Percentiles rank a stretch among this genome's conserved stretches.
These are phyloP conservation scores for Petrocephalus zakoni DNA, from an alignment of 2,113 vertebrate species.

Conservation along the genomic window DNA sequence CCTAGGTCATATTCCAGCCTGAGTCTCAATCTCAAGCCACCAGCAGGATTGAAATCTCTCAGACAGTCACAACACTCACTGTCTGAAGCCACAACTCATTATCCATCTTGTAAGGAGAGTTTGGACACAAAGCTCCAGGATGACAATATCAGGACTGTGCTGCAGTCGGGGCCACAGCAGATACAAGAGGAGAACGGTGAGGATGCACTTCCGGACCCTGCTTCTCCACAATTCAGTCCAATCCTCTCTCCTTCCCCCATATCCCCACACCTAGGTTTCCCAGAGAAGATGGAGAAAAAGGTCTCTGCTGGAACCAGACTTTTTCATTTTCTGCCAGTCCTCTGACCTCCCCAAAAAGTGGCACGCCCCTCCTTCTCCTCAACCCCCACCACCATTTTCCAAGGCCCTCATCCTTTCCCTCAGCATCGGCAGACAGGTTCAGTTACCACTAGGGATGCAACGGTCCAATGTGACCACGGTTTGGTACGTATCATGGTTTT, in stretches of 20 bases:
- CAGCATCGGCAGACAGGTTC: background rate
- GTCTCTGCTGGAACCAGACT: background rate
- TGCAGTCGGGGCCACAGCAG: too few species aligned
- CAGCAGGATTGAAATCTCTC: background rate
- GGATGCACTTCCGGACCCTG: background rate
- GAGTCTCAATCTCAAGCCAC: background rate
- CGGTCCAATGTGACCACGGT: too few species aligned
- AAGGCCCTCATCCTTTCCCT: background rate
- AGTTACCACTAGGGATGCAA: too few species aligned
- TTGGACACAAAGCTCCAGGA: background rate
- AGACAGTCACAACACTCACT: too few species aligned
- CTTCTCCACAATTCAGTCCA: background rate
- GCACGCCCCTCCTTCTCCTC: background rate
- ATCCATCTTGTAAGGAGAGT: background rate
- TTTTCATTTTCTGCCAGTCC: background rate
- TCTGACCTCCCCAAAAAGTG: background rate
- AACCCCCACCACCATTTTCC: background rate
- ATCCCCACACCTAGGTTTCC: background rate
- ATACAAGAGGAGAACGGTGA: background rate
- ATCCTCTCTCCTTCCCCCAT: background rate
- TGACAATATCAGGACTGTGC: background rate
- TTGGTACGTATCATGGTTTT: too few species aligned
- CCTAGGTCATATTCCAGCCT: background rate
- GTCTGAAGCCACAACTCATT: background rate
- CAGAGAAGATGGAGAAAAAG: background rate